A percentile compares a stretch with the other conserved stretches of the same genome.
phyloP scores from a whole-genome alignment of 2,113 vertebrate species.

The Charina bottae region DNA sequence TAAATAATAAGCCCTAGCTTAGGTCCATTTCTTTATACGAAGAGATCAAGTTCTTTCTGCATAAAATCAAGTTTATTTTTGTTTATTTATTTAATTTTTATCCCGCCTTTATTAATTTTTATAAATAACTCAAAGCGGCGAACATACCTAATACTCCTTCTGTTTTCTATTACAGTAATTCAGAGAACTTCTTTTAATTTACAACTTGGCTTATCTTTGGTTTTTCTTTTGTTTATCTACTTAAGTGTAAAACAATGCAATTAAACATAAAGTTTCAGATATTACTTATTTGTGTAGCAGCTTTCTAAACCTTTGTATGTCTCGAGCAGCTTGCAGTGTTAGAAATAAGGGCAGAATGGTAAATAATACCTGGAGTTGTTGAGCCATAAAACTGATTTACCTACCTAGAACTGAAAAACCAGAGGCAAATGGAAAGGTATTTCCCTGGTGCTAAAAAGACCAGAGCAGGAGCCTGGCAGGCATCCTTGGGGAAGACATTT shows the following conservation, averaged over 20 bases:
- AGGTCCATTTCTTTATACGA: background rate
- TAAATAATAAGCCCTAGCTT: background rate
- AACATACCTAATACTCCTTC: too few species aligned
- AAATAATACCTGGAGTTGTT: background rate
- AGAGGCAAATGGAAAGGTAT: background rate
- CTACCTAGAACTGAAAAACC: background rate
- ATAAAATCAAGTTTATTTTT: slow-evolving; percentile 1
- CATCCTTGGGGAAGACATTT: background rate
- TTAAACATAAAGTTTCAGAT: background rate
- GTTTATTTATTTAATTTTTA: too few species aligned
- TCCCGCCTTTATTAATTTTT: too few species aligned
- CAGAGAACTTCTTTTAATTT: background rate
- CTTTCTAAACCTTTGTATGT: background rate
- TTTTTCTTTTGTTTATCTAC: background rate
- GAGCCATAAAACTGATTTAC: background rate
- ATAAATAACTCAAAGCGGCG: too few species aligned
- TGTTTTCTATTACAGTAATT: background rate
- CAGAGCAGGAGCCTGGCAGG: too few species aligned
- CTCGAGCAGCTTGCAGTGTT: background rate
- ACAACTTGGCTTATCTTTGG: background rate
- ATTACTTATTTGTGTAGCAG: background rate
- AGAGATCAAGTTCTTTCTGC: background rate
- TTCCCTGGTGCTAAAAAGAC: background rate
- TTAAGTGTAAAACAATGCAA: background rate
- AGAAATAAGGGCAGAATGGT: background rate